Base-by-base conservation (phyloP, 2,888 invertebrate genomes). In the Petrolisthes cinctipes region DNA sequence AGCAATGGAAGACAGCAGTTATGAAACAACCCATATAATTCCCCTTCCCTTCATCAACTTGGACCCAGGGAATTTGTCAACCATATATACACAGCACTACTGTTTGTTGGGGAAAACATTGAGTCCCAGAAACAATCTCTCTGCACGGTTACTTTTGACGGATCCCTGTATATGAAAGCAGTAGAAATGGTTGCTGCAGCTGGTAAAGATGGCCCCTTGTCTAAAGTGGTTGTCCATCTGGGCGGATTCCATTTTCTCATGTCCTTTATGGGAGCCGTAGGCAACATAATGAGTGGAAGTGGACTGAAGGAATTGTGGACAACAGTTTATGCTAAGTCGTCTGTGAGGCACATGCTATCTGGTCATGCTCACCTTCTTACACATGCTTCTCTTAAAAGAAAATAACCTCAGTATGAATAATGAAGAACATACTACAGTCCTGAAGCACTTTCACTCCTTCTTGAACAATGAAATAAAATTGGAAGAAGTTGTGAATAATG, bases 401-500 rank as follows among this genome's bases (percentile, higher is more conserved):
- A 56, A 54, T 83, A 5, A 54, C 20, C 83, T 83, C 56, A 54
- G 53, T 83, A 73, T 83, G 73, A 75, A 53, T 23, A n/a, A 83
- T n/a, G 66, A 61, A 81, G 81, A 37, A 81, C 20, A 37, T 61
- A 81, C 6, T 81, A 20, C 20, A 57, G n/a, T 81, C 23, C 14
- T 71, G 20, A 57, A 83, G 53, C 73, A 75, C 71, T 83, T 83
- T 75, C 71, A 83, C 83, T 73, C 73, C 83, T 83, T 83, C 11
- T n/a, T 83, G 73, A 75, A 54, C n/a, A 20, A 83, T 51, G 73
- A 83, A 54, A 75, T 54, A 56, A 20, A 83, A 75, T 14, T 11
- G 14, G 75, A 83, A 83, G 56, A 76, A 76, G 76, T 23, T 76
- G 11, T 76, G 7, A 76, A 76, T 76, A 76, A 76, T 37, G 37